Base-by-base conservation (phyloP, 2,797 vertebrate genomes). In the Microchirus variegatus region DNA sequence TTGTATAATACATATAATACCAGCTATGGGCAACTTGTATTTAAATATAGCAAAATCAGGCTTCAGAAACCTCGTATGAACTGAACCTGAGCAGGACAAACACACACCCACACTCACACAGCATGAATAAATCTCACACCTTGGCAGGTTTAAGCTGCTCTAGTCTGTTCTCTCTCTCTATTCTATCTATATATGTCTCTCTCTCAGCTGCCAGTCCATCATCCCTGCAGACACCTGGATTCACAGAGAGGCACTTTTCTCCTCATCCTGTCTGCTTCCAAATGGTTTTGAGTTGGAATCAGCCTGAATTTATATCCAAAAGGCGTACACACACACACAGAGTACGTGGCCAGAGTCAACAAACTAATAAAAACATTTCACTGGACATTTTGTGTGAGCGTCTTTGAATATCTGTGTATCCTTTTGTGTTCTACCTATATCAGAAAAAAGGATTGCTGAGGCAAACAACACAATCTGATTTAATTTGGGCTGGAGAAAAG, bases 91-190 rank as follows among this genome's bases (percentile, higher is more conserved):
- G 47, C 60, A 73, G 42, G 5, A 31, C 31, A 31, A 4, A 82
- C 63, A 67, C 14, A 61, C 36, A 47, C 55, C 60, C 17, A 61
- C 18, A 50, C 69, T 67, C 47, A 67, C 59, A 59, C 31, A 17
- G 58, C 64, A 61, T 70, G 60, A 83, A 85, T 87, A 82, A 80
- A 86, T 82, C 81, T 77, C 71, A 80, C 80, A 88, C 81, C 80
- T 83, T 86, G 76, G 57, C 77, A 47, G 69, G 63, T 80, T 80
- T 86, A 85, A 87, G 81, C 81, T 78, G 78, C 64, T 81, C 57
- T 52, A 68, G 65, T 78, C 59, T 65, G 62, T 78, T 84, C 75
- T 77, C 59, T 40, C 68, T 53, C 40, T 41, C 14, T 14, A 11
- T 41, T 38, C 37, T 38, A 9, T 38, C 37, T 9, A 9, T 38